Evolutionary conservation across 2,797 vertebrate genomes (phyloP).

Genomic region (Aratinga solstitialis): DNA sequence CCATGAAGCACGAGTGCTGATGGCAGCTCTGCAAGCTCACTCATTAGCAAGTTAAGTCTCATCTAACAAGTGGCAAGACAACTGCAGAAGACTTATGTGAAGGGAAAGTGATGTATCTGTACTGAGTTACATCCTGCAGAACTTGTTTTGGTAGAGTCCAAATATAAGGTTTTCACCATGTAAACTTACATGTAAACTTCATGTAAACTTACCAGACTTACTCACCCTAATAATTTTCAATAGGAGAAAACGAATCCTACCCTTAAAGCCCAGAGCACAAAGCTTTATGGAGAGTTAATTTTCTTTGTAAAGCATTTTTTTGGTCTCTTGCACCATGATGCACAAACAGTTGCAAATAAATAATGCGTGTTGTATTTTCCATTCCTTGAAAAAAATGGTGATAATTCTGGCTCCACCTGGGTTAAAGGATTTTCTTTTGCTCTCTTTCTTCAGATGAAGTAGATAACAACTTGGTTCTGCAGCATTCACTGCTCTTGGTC

Average conservation of each 20-base stretch:
- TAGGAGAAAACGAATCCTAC: not conserved
- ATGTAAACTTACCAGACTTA: not conserved
- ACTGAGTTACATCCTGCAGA: not conserved
- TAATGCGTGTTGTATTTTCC: not conserved
- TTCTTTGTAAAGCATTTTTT: not conserved
- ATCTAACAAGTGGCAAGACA: not conserved
- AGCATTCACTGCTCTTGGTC: not conserved
- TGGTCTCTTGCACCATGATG: not conserved
- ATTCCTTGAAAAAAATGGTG: not conserved
- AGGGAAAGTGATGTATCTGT: not conserved
- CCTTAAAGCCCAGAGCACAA: not conserved
- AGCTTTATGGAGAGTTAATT: not conserved
- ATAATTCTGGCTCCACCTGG: not conserved
- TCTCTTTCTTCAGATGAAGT: not conserved
- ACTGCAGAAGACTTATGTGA: not conserved
- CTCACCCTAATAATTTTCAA: not conserved
- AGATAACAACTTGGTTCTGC: not conserved
- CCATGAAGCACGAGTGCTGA: rapidly evolving
- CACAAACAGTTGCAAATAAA: not conserved
- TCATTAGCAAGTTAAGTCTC: not conserved
- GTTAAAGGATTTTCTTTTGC: not conserved
- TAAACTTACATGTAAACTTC: not conserved
- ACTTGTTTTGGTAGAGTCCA: not conserved
- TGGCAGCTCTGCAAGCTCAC: not conserved
- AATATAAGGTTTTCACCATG: not conserved